Percentiles rank a stretch among this genome's conserved stretches.
phyloP scores from a whole-genome alignment of 2,113 vertebrate genomes.

The Theristicus caerulescens region DNA sequence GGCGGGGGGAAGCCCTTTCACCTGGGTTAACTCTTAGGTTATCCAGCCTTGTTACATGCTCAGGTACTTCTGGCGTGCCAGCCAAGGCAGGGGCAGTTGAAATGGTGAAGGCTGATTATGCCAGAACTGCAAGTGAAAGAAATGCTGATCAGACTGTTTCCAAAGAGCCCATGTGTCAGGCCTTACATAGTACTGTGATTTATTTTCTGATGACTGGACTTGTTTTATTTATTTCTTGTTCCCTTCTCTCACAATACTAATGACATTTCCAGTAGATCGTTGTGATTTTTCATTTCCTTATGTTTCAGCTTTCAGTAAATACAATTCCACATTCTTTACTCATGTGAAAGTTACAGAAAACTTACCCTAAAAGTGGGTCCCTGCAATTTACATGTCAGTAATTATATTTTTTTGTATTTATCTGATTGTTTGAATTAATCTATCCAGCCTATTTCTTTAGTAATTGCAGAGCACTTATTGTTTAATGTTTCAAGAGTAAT shows the following conservation, averaged over 20 bases:
- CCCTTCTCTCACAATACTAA: neutral
- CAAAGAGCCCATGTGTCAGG: neutral
- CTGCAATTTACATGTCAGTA: neutral
- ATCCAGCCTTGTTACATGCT: rapidly evolving
- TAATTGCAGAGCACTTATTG: neutral
- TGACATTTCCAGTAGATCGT: neutral
- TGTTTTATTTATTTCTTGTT: neutral
- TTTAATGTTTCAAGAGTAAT: neutral
- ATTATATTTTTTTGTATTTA: neutral
- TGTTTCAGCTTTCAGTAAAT: neutral
- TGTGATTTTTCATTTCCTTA: conserved; percentile 6
- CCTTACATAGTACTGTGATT: neutral
- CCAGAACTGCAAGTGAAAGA: neutral
- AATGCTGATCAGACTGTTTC: neutral
- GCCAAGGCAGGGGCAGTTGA: neutral
- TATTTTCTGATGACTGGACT: neutral
- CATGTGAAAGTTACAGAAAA: neutral
- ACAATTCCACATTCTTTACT: neutral
- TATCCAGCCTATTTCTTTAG: neutral
- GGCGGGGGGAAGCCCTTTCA: neutral
- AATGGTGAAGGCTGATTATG: neutral
- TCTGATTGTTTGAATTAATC: neutral
- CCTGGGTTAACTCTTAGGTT: neutral
- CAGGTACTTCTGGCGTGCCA: rapidly evolving
- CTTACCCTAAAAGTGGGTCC: rapidly evolving